A percentile compares a stretch with the other conserved stretches of the same genome.
Conservation (phyloP, 2,113 vertebrate species). For the Chloroceryle aenea region DNA sequence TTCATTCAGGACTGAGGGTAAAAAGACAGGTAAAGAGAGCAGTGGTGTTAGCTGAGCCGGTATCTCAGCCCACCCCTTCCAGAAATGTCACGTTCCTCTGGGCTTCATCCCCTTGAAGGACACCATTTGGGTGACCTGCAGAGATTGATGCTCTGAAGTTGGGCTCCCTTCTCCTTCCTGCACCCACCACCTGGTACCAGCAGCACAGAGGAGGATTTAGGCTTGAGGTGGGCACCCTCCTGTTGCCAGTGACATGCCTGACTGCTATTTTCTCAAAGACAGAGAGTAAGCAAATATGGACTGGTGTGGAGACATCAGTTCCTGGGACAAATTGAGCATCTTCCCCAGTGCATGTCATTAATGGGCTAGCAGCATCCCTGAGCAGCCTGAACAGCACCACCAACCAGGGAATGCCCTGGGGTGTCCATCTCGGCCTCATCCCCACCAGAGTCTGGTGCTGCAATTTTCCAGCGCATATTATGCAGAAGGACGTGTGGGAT, state of each 20-base stretch:
- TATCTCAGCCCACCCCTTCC: neutral
- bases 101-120: neutral
- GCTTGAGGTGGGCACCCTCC: neutral
- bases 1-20: neutral
- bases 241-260: neutral
- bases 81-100: neutral
- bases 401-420: fast-evolving
- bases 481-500: neutral
- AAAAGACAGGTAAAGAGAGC: neutral
- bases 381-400: neutral
- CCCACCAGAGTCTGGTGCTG: neutral
- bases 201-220: neutral
- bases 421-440: neutral
- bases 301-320: neutral
- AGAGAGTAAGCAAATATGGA: neutral
- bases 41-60: neutral
- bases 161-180: neutral
- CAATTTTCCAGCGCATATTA: neutral
- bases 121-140: neutral
- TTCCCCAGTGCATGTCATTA: neutral
- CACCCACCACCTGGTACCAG: neutral
- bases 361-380: neutral
- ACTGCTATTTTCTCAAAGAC: neutral
- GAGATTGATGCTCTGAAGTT: neutral
- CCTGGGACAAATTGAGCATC: neutral